Evolutionary conservation across 2,113 vertebrate genomes (phyloP).

Genomic region (Oxygymnocypris stewartii): DNA sequence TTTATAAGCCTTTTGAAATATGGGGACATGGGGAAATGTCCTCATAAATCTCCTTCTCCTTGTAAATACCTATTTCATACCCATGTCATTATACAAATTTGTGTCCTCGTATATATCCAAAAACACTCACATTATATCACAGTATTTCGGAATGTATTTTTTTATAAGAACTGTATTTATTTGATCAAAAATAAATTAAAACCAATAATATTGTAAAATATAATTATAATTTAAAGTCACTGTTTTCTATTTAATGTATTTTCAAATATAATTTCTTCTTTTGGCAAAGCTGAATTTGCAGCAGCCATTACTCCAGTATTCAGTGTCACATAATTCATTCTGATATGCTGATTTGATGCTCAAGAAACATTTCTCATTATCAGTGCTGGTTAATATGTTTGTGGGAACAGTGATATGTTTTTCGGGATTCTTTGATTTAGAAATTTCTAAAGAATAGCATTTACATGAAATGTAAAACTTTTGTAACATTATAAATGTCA

Average conservation of each 20-base stretch:
- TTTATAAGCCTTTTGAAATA: too few species aligned
- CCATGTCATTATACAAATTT: too few species aligned
- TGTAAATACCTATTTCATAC: too few species aligned
- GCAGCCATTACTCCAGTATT: background rate
- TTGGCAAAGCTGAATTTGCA: background rate
- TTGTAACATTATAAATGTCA: background rate
- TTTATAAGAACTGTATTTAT: too few species aligned
- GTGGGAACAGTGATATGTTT: background rate
- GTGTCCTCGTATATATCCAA: too few species aligned
- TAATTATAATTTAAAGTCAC: background rate
- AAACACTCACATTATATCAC: too few species aligned
- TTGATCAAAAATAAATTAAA: background rate
- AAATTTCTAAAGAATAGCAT: background rate
- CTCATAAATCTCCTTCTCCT: too few species aligned
- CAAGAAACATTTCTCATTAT: background rate
- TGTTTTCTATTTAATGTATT: background rate
- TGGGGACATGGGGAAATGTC: too few species aligned
- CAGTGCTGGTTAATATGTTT: background rate
- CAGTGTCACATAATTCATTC: background rate
- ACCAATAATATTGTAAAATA: background rate
- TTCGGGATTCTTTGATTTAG: background rate
- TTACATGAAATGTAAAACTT: background rate
- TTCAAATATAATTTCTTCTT: background rate
- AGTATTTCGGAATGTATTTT: too few species aligned
- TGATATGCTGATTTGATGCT: background rate